Conservation (phyloP, 2,888 invertebrate genomes). For the Thera britannica region DNA sequence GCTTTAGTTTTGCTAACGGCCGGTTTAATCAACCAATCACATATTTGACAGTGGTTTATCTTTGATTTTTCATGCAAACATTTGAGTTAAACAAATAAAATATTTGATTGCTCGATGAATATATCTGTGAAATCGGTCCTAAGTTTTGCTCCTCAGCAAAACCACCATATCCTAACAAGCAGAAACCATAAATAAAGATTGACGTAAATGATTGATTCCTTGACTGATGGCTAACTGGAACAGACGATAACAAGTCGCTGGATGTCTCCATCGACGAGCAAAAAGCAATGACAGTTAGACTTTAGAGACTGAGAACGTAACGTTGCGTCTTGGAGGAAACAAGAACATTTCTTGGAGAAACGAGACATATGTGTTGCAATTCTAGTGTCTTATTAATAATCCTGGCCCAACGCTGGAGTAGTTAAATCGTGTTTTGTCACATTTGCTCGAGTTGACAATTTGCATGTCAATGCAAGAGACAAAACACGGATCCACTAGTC, state of each 20-base stretch:
- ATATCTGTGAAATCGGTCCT: too few relatives aligned
- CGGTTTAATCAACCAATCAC: too few relatives aligned
- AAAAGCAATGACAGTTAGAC: conserved; percentile 32
- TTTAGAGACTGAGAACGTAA: conserved; percentile 31
- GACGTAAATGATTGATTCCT: conserved; percentile 31
- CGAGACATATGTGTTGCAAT: background rate
- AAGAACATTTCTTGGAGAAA: background rate
- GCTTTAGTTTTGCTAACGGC: too few relatives aligned
- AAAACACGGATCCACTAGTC: too few relatives aligned
- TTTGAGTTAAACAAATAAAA: too few relatives aligned
- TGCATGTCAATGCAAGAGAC: too few relatives aligned
- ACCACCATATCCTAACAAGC: conserved; percentile 4
- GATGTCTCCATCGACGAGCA: conserved; percentile 40
- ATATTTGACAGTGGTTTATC: too few relatives aligned
- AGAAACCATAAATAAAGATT: conserved; percentile 22
- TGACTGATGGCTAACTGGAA: conserved; percentile 33
- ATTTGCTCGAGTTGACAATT: too few relatives aligned
- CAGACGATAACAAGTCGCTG: conserved; percentile 36
- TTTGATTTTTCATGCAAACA: too few relatives aligned
- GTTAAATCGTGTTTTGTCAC: too few relatives aligned
- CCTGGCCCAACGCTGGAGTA: too few relatives aligned
- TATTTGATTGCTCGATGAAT: too few relatives aligned
- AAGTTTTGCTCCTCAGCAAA: background rate
- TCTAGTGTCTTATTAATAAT: background rate
- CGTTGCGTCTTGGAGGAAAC: background rate